A percentile compares a stretch with the other conserved stretches of the same genome.
These are phyloP conservation scores for Lepetodrilus schrolli DNA, from an alignment of 2,888 invertebrate genomes.

Conservation along the genomic window DNA sequence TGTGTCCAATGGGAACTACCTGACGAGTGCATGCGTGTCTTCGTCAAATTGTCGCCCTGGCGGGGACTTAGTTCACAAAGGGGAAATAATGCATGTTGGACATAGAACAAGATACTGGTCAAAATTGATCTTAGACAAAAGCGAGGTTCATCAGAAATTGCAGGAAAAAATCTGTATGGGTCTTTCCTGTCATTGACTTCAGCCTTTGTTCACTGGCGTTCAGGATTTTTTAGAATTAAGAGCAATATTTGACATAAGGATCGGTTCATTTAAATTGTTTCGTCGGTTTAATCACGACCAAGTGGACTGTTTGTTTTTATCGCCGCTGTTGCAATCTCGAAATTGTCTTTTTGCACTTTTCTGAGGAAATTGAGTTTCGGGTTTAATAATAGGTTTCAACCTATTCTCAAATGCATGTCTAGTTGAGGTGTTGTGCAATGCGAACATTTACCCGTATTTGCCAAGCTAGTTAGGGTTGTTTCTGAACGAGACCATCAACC, in stretches of 20 bases:
- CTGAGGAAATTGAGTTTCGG: not conserved
- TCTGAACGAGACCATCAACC: too few relatives aligned
- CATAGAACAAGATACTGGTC: not conserved
- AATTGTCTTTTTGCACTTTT: not conserved
- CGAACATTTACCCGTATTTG: too few relatives aligned
- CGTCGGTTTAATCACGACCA: slow-evolving; percentile 7
- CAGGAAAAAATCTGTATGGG: not conserved
- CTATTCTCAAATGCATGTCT: too few relatives aligned
- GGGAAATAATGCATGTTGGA: not conserved
- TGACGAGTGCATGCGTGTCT: too few relatives aligned
- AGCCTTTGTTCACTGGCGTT: not conserved
- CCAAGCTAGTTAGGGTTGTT: too few relatives aligned
- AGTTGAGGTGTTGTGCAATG: too few relatives aligned
- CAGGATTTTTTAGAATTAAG: slow-evolving; percentile 9
- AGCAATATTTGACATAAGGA: slow-evolving; percentile 20
- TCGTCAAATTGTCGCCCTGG: too few relatives aligned
- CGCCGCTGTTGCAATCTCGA: not conserved
- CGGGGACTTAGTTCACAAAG: too few relatives aligned
- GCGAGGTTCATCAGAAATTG: not conserved
- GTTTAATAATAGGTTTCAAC: too few relatives aligned
- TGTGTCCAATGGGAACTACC: too few relatives aligned
- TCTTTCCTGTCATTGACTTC: not conserved
- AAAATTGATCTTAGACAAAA: not conserved
- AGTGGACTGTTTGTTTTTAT: slow-evolving; percentile 10
- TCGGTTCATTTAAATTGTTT: slow-evolving; percentile 19